Percentiles rank a stretch among this genome's conserved stretches.
Evolutionary conservation across 2,888 invertebrate species (phyloP).

Genomic region (Chirona hameri): DNA sequence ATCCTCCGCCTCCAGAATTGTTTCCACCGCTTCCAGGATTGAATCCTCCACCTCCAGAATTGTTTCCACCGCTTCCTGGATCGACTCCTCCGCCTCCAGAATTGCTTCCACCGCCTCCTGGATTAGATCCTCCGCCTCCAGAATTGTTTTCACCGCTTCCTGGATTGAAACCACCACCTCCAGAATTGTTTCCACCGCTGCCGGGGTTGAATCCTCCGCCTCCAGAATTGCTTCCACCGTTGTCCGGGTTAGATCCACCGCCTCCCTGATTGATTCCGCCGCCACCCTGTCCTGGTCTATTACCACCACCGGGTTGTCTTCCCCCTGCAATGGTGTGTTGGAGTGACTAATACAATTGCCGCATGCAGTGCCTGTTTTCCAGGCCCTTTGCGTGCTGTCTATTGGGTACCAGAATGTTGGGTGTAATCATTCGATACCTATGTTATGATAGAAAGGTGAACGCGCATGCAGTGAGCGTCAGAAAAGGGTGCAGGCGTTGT

Average conservation of each 20-base stretch:
- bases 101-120: neutral
- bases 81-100: neutral
- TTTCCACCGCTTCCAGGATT: neutral
- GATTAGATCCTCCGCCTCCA: neutral
- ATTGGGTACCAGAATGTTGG: too few species aligned
- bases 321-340: too few species aligned
- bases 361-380: too few species aligned
- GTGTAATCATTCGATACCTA: too few species aligned
- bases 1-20: neutral
- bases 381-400: too few species aligned
- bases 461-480: too few species aligned
- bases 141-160: neutral
- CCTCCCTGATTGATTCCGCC: too few species aligned
- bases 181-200: neutral
- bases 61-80: neutral
- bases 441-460: too few species aligned
- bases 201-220: neutral
- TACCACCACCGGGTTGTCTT: too few species aligned
- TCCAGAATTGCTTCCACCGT: neutral
- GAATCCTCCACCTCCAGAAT: neutral
- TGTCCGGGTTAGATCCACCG: neutral
- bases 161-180: neutral
- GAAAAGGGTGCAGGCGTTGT: too few species aligned
- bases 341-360: too few species aligned
- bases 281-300: too few species aligned